These are phyloP conservation scores for Falco naumanni DNA, from an alignment of 2,797 vertebrate species.

Conservation along the genomic window DNA sequence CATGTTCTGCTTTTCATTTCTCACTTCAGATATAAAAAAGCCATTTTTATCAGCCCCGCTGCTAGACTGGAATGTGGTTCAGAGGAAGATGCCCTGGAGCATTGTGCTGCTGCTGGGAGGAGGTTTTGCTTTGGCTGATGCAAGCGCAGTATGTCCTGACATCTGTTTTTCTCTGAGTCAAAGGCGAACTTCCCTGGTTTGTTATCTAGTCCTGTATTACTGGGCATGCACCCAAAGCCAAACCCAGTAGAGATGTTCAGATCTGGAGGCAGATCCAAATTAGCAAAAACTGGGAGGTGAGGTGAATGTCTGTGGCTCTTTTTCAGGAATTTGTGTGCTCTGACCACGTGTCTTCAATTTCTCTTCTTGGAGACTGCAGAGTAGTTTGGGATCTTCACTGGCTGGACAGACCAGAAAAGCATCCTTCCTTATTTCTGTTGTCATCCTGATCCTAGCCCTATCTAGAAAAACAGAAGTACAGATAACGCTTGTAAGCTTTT, in stretches of 20 bases:
- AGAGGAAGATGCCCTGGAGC: slow-evolving; percentile 94
- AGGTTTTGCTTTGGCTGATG: slow-evolving; percentile 94
- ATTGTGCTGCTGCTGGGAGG: slow-evolving; percentile 95
- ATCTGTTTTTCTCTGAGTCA: slow-evolving; percentile 26
- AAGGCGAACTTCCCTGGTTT: slow-evolving; percentile 6
- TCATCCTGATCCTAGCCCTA: background rate
- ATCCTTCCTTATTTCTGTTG: background rate
- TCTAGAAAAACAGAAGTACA: background rate
- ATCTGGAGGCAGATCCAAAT: slow-evolving; percentile 1
- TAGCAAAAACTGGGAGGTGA: background rate
- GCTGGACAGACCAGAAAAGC: background rate
- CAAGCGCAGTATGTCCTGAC: slow-evolving; percentile 86
- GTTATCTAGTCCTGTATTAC: slow-evolving; percentile 29
- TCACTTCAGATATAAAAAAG: slow-evolving; percentile 67
- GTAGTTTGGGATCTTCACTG: background rate
- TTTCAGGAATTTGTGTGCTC: background rate
- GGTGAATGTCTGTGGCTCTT: background rate
- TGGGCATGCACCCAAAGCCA: slow-evolving; percentile 45
- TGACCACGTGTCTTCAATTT: background rate
- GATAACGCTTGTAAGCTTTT: background rate
- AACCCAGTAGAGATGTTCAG: background rate
- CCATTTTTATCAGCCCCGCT: slow-evolving; percentile 77
- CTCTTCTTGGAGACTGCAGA: background rate
- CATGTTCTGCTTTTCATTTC: slow-evolving; percentile 45
- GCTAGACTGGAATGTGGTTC: slow-evolving; percentile 89